A percentile compares a stretch with the other conserved stretches of the same genome.
These are phyloP conservation scores for Champsocephalus gunnari DNA, from an alignment of 2,797 vertebrate genomes.

Conservation along the genomic window DNA sequence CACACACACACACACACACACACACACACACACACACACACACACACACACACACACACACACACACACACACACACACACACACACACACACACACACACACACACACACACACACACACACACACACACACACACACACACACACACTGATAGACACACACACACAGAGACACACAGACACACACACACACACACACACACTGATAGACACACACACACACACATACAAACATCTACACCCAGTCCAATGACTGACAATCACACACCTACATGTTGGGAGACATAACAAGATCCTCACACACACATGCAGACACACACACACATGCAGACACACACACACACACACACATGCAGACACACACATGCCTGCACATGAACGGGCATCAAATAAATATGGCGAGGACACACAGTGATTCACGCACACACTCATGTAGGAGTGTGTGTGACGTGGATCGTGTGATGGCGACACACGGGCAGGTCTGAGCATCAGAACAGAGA, in stretches of 20 bases:
- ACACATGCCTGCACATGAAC: too few species aligned
- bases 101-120: conserved; percentile 47
- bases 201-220: conserved; percentile 1
- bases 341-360: conserved; percentile 27
- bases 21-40: conserved; percentile 28
- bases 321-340: conserved; percentile 30
- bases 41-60: conserved; percentile 21
- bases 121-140: conserved; percentile 32
- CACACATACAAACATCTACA: too few species aligned
- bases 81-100: conserved; percentile 29
- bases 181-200: conserved; percentile 20
- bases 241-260: too few species aligned
- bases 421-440: too few species aligned
- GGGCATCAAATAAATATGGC: too few species aligned
- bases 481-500: too few species aligned
- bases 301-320: neutral
- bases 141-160: conserved; percentile 47
- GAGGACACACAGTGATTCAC: too few species aligned
- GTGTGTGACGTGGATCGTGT: too few species aligned
- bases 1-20: conserved; percentile 45
- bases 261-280: too few species aligned
- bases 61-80: neutral
- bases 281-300: neutral
- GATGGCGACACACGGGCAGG: too few species aligned
- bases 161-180: conserved; percentile 32